Percentiles rank a stretch among this genome's conserved stretches.
Conservation (phyloP, 2,888 invertebrate species). For the Nasonia oneida region DNA sequence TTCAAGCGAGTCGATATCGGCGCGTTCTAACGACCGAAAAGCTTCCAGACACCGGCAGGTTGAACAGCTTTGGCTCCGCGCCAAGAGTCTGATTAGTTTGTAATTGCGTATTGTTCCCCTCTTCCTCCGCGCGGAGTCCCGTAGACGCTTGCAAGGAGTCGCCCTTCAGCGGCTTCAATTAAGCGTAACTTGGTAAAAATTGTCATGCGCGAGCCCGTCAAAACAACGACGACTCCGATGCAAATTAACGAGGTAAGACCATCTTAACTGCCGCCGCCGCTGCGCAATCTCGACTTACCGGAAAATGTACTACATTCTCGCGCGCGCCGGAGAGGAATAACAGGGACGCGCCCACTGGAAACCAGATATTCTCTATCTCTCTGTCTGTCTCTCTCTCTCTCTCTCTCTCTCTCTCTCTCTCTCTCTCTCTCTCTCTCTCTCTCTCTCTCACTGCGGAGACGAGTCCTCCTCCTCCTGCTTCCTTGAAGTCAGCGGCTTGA, state of each 20-base stretch:
- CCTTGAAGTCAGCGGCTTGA: slow-evolving; percentile 38
- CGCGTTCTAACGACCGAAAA: slow-evolving; percentile 8
- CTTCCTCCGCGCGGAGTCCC: slow-evolving; percentile 38
- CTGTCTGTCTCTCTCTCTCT: background rate
- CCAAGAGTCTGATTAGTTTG: slow-evolving; percentile 73
- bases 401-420: too few relatives aligned
- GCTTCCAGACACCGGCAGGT: slow-evolving; percentile 23
- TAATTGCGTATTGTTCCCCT: slow-evolving; percentile 73
- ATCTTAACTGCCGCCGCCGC: background rate
- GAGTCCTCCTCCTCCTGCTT: slow-evolving; percentile 1
- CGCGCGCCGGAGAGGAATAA: slow-evolving; percentile 16
- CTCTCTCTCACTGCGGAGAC: background rate
- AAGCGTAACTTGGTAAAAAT: background rate
- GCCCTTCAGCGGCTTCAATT: slow-evolving; percentile 1
- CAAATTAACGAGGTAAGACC: slow-evolving; percentile 23
- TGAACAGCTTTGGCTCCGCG: slow-evolving; percentile 71
- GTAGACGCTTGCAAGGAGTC: slow-evolving; percentile 30
- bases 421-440: background rate
- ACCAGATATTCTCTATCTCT: slow-evolving; percentile 40
- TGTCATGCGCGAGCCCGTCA: background rate
- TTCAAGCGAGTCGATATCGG: slow-evolving; percentile 57
- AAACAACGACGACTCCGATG: slow-evolving; percentile 5
- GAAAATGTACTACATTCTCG: slow-evolving; percentile 21
- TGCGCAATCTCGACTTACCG: slow-evolving; percentile 46
- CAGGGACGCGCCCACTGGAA: slow-evolving; percentile 41